Conservation (phyloP, 2,113 vertebrate genomes). For the Colinus virginianus region DNA sequence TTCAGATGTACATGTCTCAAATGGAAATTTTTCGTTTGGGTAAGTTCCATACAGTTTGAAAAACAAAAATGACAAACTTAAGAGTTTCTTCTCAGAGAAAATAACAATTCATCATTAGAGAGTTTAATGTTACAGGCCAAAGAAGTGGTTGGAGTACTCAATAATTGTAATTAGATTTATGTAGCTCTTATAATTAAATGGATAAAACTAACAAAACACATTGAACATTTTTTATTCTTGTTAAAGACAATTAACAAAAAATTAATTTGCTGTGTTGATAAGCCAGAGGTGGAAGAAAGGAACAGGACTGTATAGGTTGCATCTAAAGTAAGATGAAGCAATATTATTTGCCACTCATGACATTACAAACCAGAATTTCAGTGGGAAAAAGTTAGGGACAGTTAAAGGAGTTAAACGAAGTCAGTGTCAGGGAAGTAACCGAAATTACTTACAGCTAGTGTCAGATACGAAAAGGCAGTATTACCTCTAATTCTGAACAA, state of each 20-base stretch:
- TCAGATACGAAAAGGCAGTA: not conserved
- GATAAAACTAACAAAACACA: not conserved
- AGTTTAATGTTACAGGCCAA: not conserved
- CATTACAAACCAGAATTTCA: not conserved
- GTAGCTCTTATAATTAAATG: not conserved
- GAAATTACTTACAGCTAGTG: not conserved
- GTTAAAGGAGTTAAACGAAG: not conserved
- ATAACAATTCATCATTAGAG: not conserved
- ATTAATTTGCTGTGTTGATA: not conserved
- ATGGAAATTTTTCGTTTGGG: not conserved
- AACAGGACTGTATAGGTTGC: not conserved
- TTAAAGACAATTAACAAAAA: not conserved
- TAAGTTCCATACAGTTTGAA: slow-evolving; percentile 3
- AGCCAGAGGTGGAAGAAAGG: not conserved
- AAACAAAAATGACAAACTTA: not conserved
- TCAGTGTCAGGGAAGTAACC: not conserved
- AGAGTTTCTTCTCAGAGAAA: not conserved
- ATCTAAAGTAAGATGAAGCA: not conserved
- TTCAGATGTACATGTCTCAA: not conserved
- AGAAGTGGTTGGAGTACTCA: not conserved
- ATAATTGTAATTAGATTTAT: not conserved
- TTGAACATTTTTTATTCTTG: accelerated
- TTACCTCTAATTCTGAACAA: not conserved
- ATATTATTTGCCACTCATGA: not conserved
- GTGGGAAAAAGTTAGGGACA: not conserved